Evolutionary conservation across 2,797 vertebrate species (phyloP).

Genomic region (Protosalanx chinensis): DNA sequence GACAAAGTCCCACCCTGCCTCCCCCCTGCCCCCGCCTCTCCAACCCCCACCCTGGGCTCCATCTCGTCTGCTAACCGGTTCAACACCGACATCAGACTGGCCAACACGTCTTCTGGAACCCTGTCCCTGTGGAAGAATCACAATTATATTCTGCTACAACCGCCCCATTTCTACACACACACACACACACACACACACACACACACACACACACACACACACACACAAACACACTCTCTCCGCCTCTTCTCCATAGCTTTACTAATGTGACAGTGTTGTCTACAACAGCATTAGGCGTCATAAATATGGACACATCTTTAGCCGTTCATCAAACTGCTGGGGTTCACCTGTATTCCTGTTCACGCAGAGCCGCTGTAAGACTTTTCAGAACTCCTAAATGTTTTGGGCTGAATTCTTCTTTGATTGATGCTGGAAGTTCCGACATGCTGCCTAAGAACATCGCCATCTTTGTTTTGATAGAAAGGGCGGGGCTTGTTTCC

Average conservation of each 20-base stretch:
- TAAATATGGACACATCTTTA: not conserved
- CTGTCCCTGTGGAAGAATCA: conserved; percentile 70
- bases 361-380: conserved; percentile 61
- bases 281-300: not conserved
- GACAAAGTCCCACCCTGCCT: conserved; percentile 51
- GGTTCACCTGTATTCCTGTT: conserved; percentile 65
- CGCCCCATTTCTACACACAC: too few species aligned
- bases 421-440: conserved; percentile 49
- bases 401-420: conserved; percentile 46
- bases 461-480: conserved; percentile 60
- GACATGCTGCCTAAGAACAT: conserved; percentile 30
- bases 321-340: too few species aligned
- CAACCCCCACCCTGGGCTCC: conserved; percentile 47
- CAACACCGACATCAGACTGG: conserved; percentile 73
- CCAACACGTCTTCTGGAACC: conserved; percentile 73
- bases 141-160: not conserved
- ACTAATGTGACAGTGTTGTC: not conserved
- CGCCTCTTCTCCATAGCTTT: too few species aligned
- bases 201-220: not conserved
- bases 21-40: conserved; percentile 40
- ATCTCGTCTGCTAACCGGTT: conserved; percentile 63
- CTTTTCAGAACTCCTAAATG: conserved; percentile 62
- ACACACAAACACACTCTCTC: not conserved
- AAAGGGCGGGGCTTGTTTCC: conserved; percentile 25
- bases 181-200: not conserved